Conservation (phyloP, 2,888 invertebrate species). For the Tribolium freemani region DNA sequence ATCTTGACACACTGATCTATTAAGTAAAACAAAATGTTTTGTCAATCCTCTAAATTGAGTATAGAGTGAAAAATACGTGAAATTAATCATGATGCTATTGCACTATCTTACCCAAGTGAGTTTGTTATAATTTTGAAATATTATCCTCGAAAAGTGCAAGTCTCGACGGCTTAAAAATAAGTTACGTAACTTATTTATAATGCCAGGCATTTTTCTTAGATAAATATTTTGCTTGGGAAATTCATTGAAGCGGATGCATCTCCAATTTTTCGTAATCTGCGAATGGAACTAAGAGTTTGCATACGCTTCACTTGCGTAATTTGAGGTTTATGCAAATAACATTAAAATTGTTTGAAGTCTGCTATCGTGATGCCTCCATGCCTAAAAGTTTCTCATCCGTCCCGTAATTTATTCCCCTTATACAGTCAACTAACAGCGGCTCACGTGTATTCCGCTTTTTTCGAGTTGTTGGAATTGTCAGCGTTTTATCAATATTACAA, state of each 20-base stretch:
- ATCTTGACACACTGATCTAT: constrained; percentile 43
- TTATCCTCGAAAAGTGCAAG: background rate
- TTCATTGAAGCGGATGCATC: background rate
- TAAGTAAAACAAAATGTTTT: constrained; percentile 35
- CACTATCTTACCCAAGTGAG: background rate
- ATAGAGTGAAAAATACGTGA: constrained; percentile 11
- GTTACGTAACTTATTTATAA: background rate
- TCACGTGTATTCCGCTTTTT: background rate
- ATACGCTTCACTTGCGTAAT: background rate
- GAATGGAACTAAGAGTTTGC: background rate
- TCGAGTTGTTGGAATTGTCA: background rate
- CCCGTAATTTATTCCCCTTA: background rate
- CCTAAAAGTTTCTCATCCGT: background rate
- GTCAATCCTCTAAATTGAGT: constrained; percentile 15
- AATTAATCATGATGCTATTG: constrained; percentile 18
- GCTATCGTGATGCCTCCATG: background rate
- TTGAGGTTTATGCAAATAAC: background rate
- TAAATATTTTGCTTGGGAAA: background rate
- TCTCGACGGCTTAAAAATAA: background rate
- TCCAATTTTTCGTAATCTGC: background rate
- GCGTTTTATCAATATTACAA: background rate
- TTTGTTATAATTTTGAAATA: constrained; percentile 8
- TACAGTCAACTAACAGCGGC: background rate
- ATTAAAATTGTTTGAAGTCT: background rate
- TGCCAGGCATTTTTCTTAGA: background rate